Conservation (phyloP, 2,888 invertebrate genomes). For the Anagyrus pseudococci region DNA sequence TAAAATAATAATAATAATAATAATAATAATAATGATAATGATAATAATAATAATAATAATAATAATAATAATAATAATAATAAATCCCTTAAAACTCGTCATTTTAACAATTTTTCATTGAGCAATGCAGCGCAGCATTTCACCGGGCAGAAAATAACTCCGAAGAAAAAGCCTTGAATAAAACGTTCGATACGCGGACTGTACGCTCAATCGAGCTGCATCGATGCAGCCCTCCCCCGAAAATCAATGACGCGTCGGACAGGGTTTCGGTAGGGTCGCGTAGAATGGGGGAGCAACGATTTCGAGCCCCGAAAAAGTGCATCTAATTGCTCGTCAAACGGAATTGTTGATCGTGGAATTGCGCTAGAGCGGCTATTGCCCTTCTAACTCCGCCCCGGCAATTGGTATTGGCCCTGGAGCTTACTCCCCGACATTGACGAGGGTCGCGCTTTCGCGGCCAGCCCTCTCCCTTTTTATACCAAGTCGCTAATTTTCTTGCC, state of each 20-base stretch:
- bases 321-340: slow-evolving; percentile 24
- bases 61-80: no score
- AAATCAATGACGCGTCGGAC: slow-evolving; percentile 23
- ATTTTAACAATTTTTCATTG: no score
- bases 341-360: slow-evolving; percentile 29
- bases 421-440: slow-evolving; percentile 28
- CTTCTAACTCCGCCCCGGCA: no score
- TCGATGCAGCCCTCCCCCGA: background rate
- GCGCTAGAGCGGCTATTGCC: no score
- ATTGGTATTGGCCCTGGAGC: slow-evolving; percentile 10
- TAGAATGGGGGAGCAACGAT: slow-evolving; percentile 10
- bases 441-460: slow-evolving; percentile 12
- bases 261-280: background rate
- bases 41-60: no score
- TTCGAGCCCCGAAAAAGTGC: slow-evolving; percentile 25
- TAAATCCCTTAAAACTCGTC: no score
- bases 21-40: no score
- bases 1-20: no score
- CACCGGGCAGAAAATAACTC: no score
- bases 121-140: no score
- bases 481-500: slow-evolving; percentile 27
- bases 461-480: background rate
- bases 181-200: slow-evolving; percentile 8
- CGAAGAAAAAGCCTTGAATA: no score
- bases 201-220: background rate